phyloP scores from a whole-genome alignment of 2,888 invertebrate genomes.

The Drosophila mimica region DNA sequence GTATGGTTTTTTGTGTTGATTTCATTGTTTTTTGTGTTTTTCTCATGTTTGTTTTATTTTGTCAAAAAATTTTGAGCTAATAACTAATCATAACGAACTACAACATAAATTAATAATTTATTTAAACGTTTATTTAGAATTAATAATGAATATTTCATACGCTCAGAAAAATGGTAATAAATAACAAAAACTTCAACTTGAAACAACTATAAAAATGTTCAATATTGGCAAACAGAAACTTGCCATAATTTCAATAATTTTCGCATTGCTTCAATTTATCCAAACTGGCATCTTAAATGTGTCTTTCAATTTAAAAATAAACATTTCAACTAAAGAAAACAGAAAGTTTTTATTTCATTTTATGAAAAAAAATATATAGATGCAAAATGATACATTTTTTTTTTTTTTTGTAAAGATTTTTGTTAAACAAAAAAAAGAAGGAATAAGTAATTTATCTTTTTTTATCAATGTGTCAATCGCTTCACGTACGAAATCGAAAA shows the following conservation, averaged over 20 bases:
- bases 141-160: conserved; percentile 75
- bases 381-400: conserved; percentile 37
- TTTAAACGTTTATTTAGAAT: conserved; percentile 74
- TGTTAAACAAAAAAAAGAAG: conserved; percentile 74
- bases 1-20: conserved; percentile 66
- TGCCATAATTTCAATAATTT: conserved; percentile 35
- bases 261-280: conserved; percentile 45
- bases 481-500: conserved; percentile 53
- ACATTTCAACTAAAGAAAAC: conserved; percentile 63
- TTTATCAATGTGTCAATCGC: conserved; percentile 22
- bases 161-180: conserved; percentile 64
- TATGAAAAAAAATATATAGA: conserved; percentile 64
- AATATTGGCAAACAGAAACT: conserved; percentile 60
- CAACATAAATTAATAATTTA: conserved; percentile 83
- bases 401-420: conserved; percentile 45
- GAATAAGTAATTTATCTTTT: conserved; percentile 38
- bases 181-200: conserved; percentile 80
- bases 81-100: conserved; percentile 84
- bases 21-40: conserved; percentile 57
- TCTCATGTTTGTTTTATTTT: conserved; percentile 68
- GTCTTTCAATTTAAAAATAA: conserved; percentile 33
- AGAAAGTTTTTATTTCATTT: conserved; percentile 77
- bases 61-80: conserved; percentile 74
- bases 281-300: conserved; percentile 34
- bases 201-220: conserved; percentile 64